These are phyloP conservation scores for Heteractis magnifica DNA, from an alignment of 92 coral and sea anemone genomes.

Conservation along the genomic window DNA sequence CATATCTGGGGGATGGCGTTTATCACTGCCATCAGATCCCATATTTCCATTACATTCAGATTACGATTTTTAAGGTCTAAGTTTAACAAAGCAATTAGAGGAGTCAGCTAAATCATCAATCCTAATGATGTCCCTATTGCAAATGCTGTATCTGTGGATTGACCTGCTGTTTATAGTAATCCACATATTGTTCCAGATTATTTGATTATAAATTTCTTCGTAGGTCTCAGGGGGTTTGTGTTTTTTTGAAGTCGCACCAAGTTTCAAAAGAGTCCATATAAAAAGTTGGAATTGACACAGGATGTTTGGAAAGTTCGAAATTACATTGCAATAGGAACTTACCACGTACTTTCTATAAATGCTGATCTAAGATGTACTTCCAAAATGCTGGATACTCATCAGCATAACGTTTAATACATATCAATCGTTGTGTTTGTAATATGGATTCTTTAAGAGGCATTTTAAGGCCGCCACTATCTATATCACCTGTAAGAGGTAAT, in stretches of 20 bases:
- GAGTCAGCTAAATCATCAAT: background rate
- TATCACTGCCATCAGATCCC: background rate
- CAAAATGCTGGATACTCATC: background rate
- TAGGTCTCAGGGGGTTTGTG: background rate
- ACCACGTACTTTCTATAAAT: conserved; percentile 31
- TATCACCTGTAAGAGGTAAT: background rate
- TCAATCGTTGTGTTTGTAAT: conserved; percentile 7
- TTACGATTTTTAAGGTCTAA: background rate
- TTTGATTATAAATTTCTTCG: background rate
- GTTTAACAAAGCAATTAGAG: background rate
- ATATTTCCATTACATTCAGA: background rate
- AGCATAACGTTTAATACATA: conserved; percentile 25
- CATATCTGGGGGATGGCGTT: background rate
- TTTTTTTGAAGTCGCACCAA: background rate
- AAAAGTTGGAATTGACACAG: background rate
- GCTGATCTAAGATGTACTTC: conserved; percentile 27
- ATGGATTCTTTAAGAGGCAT: conserved; percentile 19
- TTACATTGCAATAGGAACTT: conserved; percentile 33
- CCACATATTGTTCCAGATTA: background rate
- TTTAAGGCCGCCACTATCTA: conserved; percentile 15
- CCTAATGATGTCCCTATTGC: background rate
- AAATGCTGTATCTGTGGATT: background rate
- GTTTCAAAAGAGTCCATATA: background rate
- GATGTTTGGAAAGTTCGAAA: conserved; percentile 15
- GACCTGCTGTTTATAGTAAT: background rate